Percentiles rank a stretch among this genome's conserved stretches.
Evolutionary conservation across 2,888 invertebrate species (phyloP).

Genomic region (Drosophila rellima): DNA sequence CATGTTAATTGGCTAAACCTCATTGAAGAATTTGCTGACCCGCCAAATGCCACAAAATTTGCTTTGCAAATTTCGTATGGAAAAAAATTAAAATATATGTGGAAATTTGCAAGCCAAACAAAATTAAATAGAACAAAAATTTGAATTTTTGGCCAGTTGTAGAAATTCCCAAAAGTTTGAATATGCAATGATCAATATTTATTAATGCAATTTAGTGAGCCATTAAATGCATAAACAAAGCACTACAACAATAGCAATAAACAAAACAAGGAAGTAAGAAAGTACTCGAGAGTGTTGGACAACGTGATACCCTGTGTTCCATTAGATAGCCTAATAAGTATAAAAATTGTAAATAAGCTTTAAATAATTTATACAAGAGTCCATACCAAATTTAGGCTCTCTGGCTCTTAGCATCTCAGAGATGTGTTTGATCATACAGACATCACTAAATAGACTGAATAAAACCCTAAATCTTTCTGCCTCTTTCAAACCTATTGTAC

Average conservation of each 20-base stretch:
- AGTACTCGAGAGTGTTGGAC: neutral
- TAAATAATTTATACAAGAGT: no score
- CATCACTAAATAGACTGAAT: no score
- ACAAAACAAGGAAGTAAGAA: neutral
- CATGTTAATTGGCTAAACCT: conserved; percentile 52
- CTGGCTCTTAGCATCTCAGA: no score
- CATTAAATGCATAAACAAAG: conserved; percentile 53
- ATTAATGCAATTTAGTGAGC: conserved; percentile 59
- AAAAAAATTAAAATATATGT: neutral
- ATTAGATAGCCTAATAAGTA: neutral
- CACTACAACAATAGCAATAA: conserved; percentile 7
- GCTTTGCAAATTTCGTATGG: conserved; percentile 61
- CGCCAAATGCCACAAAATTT: conserved; percentile 49
- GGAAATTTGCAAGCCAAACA: neutral
- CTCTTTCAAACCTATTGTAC: neutral
- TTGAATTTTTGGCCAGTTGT: conserved; percentile 17
- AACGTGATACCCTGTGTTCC: neutral
- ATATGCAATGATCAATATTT: conserved; percentile 35
- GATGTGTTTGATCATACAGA: no score
- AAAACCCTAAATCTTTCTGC: no score
- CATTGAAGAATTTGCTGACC: conserved; percentile 60
- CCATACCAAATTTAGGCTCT: no score
- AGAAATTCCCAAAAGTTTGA: conserved; percentile 43
- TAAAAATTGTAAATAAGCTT: no score
- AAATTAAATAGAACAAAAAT: conserved; percentile 1